These are phyloP conservation scores for Mus spretus DNA, from an alignment of 2,797 vertebrate species.

Conservation along the genomic window DNA sequence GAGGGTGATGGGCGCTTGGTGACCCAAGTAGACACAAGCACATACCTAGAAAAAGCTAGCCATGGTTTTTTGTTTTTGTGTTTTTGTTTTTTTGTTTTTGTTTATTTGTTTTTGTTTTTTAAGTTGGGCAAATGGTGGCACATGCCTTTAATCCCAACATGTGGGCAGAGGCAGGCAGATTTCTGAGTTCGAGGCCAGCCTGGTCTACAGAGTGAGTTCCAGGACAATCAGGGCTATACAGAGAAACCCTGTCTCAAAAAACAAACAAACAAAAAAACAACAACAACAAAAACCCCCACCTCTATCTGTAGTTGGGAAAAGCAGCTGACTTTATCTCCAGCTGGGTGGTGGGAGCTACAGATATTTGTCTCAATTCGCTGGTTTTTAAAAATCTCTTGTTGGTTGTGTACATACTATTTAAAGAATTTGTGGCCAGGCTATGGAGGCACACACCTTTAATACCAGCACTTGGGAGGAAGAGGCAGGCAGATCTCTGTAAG, in stretches of 20 bases:
- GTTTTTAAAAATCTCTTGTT: not conserved
- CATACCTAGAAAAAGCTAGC: not conserved
- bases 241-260: no score
- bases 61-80: not conserved
- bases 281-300: no score
- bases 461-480: not conserved
- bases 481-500: not conserved
- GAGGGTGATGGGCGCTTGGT: constrained; percentile 72
- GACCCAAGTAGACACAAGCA: not conserved
- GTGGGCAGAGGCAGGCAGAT: no score
- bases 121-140: no score
- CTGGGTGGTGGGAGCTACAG: not conserved
- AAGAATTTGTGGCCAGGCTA: not conserved
- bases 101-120: no score
- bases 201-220: no score
- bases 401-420: not conserved
- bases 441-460: not conserved
- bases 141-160: no score
- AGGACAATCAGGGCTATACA: no score
- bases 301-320: not conserved
- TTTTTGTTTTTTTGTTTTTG: no score
- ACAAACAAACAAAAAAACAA: no score
- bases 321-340: not conserved
- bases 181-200: no score
- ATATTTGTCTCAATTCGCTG: not conserved